Conservation (phyloP, 2,113 vertebrate genomes). For the Tautogolabrus adspersus region DNA sequence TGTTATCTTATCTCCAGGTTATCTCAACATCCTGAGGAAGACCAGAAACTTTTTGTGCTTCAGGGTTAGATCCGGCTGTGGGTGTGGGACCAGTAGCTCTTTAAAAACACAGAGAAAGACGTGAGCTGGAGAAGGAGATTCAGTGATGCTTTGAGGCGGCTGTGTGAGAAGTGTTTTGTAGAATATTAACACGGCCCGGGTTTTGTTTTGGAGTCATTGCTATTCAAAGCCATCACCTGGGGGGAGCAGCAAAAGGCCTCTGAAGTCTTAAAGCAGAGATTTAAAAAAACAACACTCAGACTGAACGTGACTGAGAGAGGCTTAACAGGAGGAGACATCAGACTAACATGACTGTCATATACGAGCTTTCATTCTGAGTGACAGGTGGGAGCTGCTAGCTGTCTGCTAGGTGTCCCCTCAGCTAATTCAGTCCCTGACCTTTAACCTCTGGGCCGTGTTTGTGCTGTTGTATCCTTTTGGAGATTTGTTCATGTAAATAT, state of each 20-base stretch:
- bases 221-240: conserved; percentile 37
- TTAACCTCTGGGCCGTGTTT: too few species aligned
- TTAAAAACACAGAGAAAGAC: background rate
- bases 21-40: conserved; percentile 43
- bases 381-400: too few species aligned
- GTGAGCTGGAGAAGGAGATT: conserved; percentile 11
- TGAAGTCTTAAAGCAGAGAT: too few species aligned
- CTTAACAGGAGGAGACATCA: background rate
- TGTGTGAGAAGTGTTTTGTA: conserved; percentile 29
- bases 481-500: too few species aligned
- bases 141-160: background rate
- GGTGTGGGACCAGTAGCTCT: background rate
- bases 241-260: too few species aligned
- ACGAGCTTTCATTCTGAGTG: too few species aligned
- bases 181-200: conserved; percentile 55
- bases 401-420: too few species aligned
- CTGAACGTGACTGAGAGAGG: background rate
- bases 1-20: conserved; percentile 52
- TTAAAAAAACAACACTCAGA: too few species aligned
- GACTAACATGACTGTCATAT: too few species aligned
- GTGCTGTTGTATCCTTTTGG: too few species aligned
- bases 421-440: too few species aligned
- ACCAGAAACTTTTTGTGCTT: conserved; percentile 22
- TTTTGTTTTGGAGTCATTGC: conserved; percentile 44
- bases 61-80: conserved; percentile 11